A percentile compares a stretch with the other conserved stretches of the same genome.
Conservation (phyloP, 2,797 vertebrate genomes). For the Lophius americanus region DNA sequence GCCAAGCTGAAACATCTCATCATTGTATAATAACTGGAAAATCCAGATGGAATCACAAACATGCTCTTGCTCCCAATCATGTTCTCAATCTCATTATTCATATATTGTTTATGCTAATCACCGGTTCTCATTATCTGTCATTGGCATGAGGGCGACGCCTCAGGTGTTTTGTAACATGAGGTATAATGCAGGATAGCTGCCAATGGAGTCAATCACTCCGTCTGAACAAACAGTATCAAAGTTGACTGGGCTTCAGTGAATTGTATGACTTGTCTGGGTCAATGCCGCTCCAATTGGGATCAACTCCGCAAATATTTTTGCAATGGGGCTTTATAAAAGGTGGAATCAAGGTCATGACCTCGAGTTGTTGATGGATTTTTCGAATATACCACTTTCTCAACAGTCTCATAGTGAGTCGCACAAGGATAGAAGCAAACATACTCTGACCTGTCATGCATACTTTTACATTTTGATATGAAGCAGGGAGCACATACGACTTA, state of each 20-base stretch:
- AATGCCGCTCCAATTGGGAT: slow-evolving; percentile 2
- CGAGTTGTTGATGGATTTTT: not conserved
- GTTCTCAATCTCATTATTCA: slow-evolving; percentile 59
- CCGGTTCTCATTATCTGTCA: slow-evolving; percentile 29
- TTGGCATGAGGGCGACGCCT: slow-evolving; percentile 44
- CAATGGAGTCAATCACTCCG: slow-evolving; percentile 44
- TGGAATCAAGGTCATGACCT: not conserved
- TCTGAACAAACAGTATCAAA: slow-evolving; percentile 28
- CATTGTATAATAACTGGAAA: slow-evolving; percentile 12
- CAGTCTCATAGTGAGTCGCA: too few species aligned
- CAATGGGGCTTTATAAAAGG: not conserved
- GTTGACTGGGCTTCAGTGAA: slow-evolving; percentile 38
- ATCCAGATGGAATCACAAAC: slow-evolving; percentile 44
- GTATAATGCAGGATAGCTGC: slow-evolving; percentile 43
- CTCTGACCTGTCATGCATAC: too few species aligned
- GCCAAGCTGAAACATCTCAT: slow-evolving; percentile 10
- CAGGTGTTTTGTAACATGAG: slow-evolving; percentile 65
- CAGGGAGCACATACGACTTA: too few species aligned
- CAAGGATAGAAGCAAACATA: too few species aligned
- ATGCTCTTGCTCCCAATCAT: slow-evolving; percentile 26
- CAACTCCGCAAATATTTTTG: slow-evolving; percentile 9
- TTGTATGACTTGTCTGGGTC: slow-evolving; percentile 34
- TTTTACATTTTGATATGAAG: too few species aligned
- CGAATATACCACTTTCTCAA: too few species aligned
- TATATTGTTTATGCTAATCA: slow-evolving; percentile 56